Evolutionary conservation across 2,888 invertebrate species (phyloP).

Genomic region (Phengaris alcon): DNA sequence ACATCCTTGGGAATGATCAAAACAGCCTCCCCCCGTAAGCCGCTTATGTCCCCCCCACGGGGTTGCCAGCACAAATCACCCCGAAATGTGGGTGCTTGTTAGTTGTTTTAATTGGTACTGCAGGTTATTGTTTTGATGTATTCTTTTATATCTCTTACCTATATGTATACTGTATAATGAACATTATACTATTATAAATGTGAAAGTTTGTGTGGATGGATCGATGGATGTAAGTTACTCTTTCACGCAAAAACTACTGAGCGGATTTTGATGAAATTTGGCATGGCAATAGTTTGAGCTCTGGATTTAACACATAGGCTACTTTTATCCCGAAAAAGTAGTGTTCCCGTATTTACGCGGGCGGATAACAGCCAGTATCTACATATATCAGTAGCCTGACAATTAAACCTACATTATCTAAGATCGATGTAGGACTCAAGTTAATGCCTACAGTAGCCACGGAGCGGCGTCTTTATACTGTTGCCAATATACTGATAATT

Average conservation of each 20-base stretch:
- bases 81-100: conserved; percentile 66
- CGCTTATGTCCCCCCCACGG: conserved; percentile 57
- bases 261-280: too few species aligned
- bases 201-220: too few species aligned
- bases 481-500: background rate
- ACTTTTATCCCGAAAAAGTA: too few species aligned
- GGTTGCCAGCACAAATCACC: conserved; percentile 53
- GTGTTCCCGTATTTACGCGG: too few species aligned
- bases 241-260: too few species aligned
- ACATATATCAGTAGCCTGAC: background rate
- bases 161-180: background rate
- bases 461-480: background rate
- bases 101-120: conserved; percentile 71
- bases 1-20: conserved; percentile 78
- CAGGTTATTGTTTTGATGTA: conserved; percentile 29
- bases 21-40: conserved; percentile 71
- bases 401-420: background rate
- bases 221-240: too few species aligned
- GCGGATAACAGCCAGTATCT: background rate
- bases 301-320: too few species aligned
- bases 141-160: background rate
- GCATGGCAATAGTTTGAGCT: too few species aligned
- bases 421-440: background rate
- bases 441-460: background rate
- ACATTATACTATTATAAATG: too few species aligned